Conservation (phyloP, 2,888 invertebrate genomes). For the Pterostichus madidus region DNA sequence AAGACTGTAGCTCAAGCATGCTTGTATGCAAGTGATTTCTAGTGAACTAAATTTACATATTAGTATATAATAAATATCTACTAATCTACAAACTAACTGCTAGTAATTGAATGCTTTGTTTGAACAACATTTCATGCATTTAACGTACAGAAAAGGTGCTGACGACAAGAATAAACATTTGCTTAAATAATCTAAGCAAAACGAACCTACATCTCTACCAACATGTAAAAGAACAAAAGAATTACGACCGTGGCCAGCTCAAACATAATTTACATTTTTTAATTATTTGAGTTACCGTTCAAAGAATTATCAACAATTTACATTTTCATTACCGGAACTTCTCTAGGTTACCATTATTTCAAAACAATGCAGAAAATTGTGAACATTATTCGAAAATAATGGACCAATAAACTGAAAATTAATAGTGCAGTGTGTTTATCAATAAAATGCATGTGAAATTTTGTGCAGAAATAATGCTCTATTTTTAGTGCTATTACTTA, state of each 20-base stretch:
- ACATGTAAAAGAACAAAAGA: constrained; percentile 17
- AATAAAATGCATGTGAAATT: constrained; percentile 36
- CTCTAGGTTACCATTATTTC: neutral
- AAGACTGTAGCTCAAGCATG: neutral
- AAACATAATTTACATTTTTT: constrained; percentile 22
- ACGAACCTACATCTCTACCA: neutral
- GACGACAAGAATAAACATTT: constrained; percentile 21
- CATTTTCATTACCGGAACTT: neutral
- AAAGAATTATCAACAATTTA: constrained; percentile 18
- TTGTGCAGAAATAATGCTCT: constrained; percentile 41
- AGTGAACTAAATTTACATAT: neutral
- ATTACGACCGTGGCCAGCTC: constrained; percentile 30
- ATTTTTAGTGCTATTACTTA: constrained; percentile 34
- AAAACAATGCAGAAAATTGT: constrained; percentile 30
- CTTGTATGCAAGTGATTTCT: neutral
- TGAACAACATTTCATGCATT: constrained; percentile 10
- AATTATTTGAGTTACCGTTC: constrained; percentile 13
- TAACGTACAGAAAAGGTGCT: constrained; percentile 6
- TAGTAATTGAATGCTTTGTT: constrained; percentile 1
- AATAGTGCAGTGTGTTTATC: constrained; percentile 33
- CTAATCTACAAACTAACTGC: constrained; percentile 19
- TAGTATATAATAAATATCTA: constrained; percentile 2
- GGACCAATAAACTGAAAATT: constrained; percentile 18
- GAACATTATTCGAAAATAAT: neutral
- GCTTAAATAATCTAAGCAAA: constrained; percentile 5